Base-by-base conservation (phyloP, 2,888 invertebrate genomes). In the Atherix ibis region DNA sequence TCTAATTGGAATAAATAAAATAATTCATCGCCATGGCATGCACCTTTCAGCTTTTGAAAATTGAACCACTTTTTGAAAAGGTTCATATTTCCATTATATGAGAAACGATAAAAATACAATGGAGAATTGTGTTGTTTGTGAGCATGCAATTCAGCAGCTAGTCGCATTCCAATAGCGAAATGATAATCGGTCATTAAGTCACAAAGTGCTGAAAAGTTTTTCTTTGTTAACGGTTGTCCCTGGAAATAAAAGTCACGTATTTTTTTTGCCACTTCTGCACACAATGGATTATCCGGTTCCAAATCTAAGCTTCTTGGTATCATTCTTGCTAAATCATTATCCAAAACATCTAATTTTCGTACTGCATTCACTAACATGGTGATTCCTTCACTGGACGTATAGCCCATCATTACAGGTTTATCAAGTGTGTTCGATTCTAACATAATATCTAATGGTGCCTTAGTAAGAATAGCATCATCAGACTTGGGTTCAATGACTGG, bases 11-110 rank as follows among this genome's bases (percentile, higher is more conserved):
- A 64, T 2, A 75, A 38, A 43, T 74, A 74, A 9, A 66, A 66
- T 1, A 69, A 52, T 1, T 76, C 76, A 42, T 76, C 76, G 0
- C 62, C 67, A 46, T 76, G 76, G 24, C 67, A 65, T 1, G 69
- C 65, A 3, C 74, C 76, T 42, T 55, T 49, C 1, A 56, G 19
- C 1, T 65, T 52, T 2, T 61, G 42, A 10, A 67, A 55, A 18
- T 61, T 55, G 9, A 58, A 47, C 6, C 57, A 47, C 34, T 57
- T 61, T 43, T 72, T 71, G 14, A 63, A 52, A 38, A 65, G 59
- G 47, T 71, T 71, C 3, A 70, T 53, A 10, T 52, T 54, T 3
- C 72, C 71, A 27, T 66, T 64, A 38, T 70, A 72, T 2, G 67
- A 56, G 46, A 73, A 73, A 35, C 66, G 64, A 43, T 71, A 74